phyloP scores from a whole-genome alignment of 2,113 vertebrate genomes.

The Anseranas semipalmata region DNA sequence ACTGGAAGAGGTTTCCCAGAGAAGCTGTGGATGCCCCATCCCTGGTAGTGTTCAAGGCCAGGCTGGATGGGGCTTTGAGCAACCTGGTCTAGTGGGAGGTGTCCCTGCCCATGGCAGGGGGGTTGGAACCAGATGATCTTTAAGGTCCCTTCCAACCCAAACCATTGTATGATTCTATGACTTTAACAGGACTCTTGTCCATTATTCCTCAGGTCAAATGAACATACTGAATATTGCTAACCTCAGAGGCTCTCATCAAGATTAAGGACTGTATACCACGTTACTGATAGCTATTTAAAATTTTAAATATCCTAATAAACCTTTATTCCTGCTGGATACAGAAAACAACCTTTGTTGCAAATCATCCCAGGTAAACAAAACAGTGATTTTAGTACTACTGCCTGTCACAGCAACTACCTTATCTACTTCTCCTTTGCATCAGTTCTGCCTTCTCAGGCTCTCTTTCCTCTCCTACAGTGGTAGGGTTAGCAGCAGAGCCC shows the following conservation, averaged over 20 bases:
- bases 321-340: neutral
- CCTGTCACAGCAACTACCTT: neutral
- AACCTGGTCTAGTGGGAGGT: neutral
- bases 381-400: neutral
- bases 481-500: neutral
- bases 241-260: neutral
- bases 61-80: neutral
- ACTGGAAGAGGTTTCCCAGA: neutral
- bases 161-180: neutral
- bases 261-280: neutral
- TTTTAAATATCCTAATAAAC: neutral
- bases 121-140: neutral
- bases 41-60: neutral
- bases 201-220: neutral
- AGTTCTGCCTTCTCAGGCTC: neutral
- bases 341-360: neutral
- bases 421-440: neutral
- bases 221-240: neutral
- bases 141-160: neutral
- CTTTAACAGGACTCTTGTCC: neutral
- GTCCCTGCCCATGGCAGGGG: neutral
- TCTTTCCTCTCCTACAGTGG: neutral
- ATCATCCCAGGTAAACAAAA: neutral
- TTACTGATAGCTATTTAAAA: neutral
- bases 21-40: neutral